Percentiles rank a stretch among this genome's conserved stretches.
These are phyloP conservation scores for Oryzias dopingdopingensis DNA, from an alignment of 2,797 vertebrate genomes.

Conservation along the genomic window DNA sequence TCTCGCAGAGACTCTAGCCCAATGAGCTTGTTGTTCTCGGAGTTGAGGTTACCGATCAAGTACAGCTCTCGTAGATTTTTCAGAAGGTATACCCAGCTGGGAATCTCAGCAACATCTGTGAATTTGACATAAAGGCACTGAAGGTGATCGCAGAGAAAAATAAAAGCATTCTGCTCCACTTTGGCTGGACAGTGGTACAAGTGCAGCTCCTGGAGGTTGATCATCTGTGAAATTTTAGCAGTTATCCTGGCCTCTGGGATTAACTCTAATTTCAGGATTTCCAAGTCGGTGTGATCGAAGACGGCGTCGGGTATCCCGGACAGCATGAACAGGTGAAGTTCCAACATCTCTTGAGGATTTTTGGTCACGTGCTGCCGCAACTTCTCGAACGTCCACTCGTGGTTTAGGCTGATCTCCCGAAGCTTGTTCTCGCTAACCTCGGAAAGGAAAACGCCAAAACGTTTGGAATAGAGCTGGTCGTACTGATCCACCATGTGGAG, in stretches of 20 bases:
- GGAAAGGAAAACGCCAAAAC: constrained; percentile 95
- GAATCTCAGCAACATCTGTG: constrained; percentile 97
- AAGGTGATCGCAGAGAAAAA: constrained; percentile 96
- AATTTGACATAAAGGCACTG: constrained; percentile 98
- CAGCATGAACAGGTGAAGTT: constrained; percentile 95
- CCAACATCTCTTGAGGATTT: constrained; percentile 92
- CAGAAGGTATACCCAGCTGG: constrained; percentile 94
- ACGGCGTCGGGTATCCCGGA: constrained; percentile 95
- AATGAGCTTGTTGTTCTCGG: constrained; percentile 99
- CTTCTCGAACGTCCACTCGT: constrained; percentile 98
- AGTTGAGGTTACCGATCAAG: constrained; percentile 94
- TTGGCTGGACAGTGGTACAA: constrained; percentile 97
- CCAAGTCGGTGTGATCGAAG: constrained; percentile 94
- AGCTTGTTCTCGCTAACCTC: constrained; percentile 99
- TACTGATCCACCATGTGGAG: constrained; percentile 99
- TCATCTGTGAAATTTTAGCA: constrained; percentile 97
- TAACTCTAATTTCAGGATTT: constrained; percentile 93
- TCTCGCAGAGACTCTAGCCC: constrained; percentile 95
- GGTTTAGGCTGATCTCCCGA: constrained; percentile 94
- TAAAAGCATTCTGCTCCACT: constrained; percentile 96
- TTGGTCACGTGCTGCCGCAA: constrained; percentile 91
- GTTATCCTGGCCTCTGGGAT: constrained; percentile 96
- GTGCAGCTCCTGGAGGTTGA: constrained; percentile 93
- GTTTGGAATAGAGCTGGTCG: constrained; percentile 95
- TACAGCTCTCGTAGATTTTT: constrained; percentile 94